Evolutionary conservation across 2,888 invertebrate species (phyloP).

Genomic region (Limnephilus marmoratus): DNA sequence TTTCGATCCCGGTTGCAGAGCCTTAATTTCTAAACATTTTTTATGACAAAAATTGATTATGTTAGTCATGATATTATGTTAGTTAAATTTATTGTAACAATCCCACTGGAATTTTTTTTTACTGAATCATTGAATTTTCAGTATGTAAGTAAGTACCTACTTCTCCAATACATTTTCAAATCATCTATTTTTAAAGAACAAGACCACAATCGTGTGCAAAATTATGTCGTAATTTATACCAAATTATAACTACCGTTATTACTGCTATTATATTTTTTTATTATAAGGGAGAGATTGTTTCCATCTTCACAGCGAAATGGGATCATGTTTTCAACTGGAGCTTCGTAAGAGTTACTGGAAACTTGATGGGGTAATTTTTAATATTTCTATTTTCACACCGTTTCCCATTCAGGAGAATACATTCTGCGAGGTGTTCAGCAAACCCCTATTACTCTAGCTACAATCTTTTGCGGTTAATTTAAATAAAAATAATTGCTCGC

Average conservation of each 20-base stretch:
- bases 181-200: not conserved
- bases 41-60: too few relatives aligned
- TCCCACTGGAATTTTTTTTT: not conserved
- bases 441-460: not conserved
- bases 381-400: not conserved
- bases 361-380: slow-evolving; percentile 12
- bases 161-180: not conserved
- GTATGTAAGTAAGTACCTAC: not conserved
- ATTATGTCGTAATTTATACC: not conserved
- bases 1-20: too few relatives aligned
- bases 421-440: not conserved
- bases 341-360: not conserved
- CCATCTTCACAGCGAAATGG: not conserved
- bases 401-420: not conserved
- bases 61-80: too few relatives aligned
- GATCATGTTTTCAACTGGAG: not conserved
- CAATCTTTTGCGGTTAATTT: not conserved
- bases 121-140: too few relatives aligned
- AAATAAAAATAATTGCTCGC: not conserved
- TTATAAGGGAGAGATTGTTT: not conserved
- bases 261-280: not conserved
- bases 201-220: not conserved
- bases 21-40: too few relatives aligned
- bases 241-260: not conserved
- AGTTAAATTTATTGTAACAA: not conserved